Evolutionary conservation across 2,797 vertebrate genomes (phyloP).

Genomic region (Pseudotriccus pelzelni): DNA sequence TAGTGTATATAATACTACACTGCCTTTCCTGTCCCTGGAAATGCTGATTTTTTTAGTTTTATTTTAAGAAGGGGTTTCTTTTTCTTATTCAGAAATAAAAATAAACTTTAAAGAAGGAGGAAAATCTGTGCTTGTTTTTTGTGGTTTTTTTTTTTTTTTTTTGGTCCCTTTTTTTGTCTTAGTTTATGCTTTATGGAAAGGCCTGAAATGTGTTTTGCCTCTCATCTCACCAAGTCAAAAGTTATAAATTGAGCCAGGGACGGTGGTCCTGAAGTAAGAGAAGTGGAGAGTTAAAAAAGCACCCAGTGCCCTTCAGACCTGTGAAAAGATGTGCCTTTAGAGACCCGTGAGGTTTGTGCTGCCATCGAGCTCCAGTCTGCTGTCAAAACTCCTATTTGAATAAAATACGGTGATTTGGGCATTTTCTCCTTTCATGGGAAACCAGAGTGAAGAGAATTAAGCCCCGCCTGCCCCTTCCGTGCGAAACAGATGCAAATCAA

Average conservation of each 20-base stretch:
- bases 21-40: background rate
- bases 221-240: background rate
- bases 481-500: slow-evolving; percentile 53
- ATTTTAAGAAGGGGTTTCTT: background rate
- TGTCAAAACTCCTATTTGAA: background rate
- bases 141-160: too few relatives aligned
- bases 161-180: fast-evolving
- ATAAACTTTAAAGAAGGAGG: background rate
- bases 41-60: background rate
- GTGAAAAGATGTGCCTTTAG: background rate
- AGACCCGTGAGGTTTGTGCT: background rate
- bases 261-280: background rate
- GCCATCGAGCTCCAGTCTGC: background rate
- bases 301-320: fast-evolving
- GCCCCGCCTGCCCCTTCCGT: background rate
- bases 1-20: background rate
- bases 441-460: background rate
- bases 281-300: background rate
- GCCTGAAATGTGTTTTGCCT: background rate
- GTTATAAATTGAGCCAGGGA: background rate
- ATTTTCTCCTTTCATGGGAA: slow-evolving; percentile 11
- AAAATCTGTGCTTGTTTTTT: background rate
- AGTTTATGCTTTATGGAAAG: background rate
- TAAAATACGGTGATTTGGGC: background rate
- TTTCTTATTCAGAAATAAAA: background rate